Conservation (phyloP, 2,888 invertebrate genomes). For the Aethes cnicana region DNA sequence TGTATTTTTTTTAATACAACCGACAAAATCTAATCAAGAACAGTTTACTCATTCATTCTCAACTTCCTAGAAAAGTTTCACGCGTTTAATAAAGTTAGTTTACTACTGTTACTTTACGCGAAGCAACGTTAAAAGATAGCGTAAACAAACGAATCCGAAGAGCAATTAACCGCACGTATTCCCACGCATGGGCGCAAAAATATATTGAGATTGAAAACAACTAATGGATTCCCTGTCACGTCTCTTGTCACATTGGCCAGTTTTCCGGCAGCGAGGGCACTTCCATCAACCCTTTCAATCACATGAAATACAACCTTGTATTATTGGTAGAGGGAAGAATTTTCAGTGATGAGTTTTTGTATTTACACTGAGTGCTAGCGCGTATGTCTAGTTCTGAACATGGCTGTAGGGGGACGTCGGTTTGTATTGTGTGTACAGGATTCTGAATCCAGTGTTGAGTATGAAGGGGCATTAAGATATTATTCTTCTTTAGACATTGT, state of each 20-base stretch:
- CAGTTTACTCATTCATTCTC: too few relatives aligned
- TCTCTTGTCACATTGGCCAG: conserved; percentile 41
- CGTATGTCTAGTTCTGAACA: conserved; percentile 16
- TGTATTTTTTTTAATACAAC: too few relatives aligned
- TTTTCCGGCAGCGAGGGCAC: conserved; percentile 39
- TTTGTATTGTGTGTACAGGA: conserved; percentile 11
- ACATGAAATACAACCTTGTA: conserved; percentile 3
- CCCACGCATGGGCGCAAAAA: conserved; percentile 36
- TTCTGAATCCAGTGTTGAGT: neutral
- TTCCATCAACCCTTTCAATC: conserved; percentile 9
- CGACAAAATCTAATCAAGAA: too few relatives aligned
- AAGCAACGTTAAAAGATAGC: conserved; percentile 8
- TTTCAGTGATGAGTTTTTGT: neutral
- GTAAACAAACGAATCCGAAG: neutral
- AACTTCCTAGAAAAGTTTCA: too few relatives aligned
- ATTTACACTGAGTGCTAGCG: conserved; percentile 16
- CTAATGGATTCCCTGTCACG: conserved; percentile 48
- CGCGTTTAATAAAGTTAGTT: neutral
- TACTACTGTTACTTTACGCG: neutral
- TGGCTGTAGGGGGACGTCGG: conserved; percentile 16
- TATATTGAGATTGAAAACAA: conserved; percentile 39
- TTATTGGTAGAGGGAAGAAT: neutral
- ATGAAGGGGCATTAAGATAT: neutral
- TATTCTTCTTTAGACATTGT: too few relatives aligned
- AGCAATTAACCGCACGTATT: conserved; percentile 9